phyloP scores from a whole-genome alignment of 1,140 invertebrate genomes.

The Neoseiulus cucumeris region DNA sequence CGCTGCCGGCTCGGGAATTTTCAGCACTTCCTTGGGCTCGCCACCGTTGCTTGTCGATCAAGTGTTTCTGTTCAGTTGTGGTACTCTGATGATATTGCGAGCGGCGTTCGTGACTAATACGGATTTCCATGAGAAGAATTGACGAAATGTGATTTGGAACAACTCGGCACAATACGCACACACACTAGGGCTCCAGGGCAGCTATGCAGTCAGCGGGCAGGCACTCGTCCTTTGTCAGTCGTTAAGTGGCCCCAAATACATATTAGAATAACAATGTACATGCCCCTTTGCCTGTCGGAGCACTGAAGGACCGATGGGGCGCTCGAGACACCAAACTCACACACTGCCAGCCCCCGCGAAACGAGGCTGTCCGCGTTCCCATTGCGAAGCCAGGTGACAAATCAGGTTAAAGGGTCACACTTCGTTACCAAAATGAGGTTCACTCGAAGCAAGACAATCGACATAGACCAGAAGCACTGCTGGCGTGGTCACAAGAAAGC shows the following conservation, averaged over 20 bases:
- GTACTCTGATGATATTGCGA: too few relatives aligned
- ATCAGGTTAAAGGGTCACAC: constrained; percentile 11
- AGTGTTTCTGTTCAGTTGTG: too few relatives aligned
- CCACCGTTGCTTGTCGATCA: too few relatives aligned
- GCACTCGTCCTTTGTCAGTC: neutral
- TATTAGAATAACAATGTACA: constrained; percentile 11
- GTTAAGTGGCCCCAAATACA: neutral
- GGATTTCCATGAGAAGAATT: neutral
- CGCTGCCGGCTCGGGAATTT: too few relatives aligned
- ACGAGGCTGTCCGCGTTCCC: neutral
- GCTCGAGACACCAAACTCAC: neutral
- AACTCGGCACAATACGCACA: neutral
- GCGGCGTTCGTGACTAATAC: neutral
- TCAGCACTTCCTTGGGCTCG: too few relatives aligned
- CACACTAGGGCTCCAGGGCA: neutral
- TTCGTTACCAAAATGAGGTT: constrained; percentile 11
- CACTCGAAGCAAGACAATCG: neutral
- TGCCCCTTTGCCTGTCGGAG: neutral
- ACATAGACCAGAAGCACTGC: too few relatives aligned
- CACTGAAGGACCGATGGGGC: neutral
- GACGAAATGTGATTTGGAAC: neutral
- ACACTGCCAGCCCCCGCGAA: neutral
- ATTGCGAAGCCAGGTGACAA: neutral
- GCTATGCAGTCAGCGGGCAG: neutral
- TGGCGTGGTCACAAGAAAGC: too few relatives aligned